phyloP scores from a whole-genome alignment of 2,113 vertebrate species.

The Vireo altiloquus region DNA sequence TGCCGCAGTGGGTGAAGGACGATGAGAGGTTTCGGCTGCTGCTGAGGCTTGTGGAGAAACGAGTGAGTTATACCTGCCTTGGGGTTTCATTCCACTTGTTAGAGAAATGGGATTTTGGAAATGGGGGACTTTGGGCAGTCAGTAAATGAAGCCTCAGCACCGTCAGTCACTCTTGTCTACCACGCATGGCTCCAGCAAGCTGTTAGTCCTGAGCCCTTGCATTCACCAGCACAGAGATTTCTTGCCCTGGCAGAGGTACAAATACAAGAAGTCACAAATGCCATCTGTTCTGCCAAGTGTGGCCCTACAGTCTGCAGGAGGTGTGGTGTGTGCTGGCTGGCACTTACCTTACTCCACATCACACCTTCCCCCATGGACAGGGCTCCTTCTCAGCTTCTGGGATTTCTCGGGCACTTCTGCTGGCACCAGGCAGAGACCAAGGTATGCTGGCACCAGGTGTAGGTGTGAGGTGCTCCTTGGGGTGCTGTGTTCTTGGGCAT shows the following conservation, averaged over 20 bases:
- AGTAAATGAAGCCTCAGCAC: not conserved
- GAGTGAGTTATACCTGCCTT: constrained; percentile 70
- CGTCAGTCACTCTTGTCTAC: not conserved
- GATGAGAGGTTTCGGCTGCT: constrained; percentile 89
- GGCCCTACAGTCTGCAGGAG: not conserved
- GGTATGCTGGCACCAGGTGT: not conserved
- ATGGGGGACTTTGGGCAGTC: not conserved
- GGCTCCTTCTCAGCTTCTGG: not conserved
- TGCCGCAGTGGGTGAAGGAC: constrained; percentile 85
- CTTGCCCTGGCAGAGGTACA: not conserved
- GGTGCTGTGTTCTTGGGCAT: not conserved
- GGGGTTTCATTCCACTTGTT: not conserved
- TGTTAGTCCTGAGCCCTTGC: not conserved
- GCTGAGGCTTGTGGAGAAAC: constrained; percentile 88
- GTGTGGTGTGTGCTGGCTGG: not conserved
- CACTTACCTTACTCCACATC: not conserved
- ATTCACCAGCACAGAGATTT: not conserved
- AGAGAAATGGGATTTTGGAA: not conserved
- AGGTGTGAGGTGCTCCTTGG: not conserved
- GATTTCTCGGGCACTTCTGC: not conserved
- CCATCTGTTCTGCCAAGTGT: not conserved
- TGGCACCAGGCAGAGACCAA: not conserved
- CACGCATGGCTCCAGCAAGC: not conserved
- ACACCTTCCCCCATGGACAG: not conserved
- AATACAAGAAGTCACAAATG: not conserved